Evolutionary conservation across 2,113 vertebrate species (phyloP), one percentile per base, ranked within the genome.

Genomic region (Pollachius pollachius): DNA sequence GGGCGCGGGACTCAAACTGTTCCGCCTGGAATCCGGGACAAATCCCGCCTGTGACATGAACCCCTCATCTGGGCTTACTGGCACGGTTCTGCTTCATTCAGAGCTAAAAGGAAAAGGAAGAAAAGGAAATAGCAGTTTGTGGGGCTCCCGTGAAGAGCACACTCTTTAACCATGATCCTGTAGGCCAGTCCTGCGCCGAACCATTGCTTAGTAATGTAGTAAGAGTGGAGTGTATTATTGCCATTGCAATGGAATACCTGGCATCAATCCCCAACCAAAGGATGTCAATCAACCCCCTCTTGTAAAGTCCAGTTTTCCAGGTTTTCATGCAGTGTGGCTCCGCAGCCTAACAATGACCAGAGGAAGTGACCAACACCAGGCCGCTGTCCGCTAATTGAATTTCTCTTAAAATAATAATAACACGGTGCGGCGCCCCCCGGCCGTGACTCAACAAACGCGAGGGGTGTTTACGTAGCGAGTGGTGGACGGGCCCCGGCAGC

Each of bases 361-460:
- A 67, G 67, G 90, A 91, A 92, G 84, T 84, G 85, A 90, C 81
- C 84, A 89, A 74, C 83, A 70, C 80, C 41, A 73, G 75, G 79
- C 79, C 63, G 54, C 56, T 81, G 82, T 70, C 74, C 70, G 73
- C 88, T 93, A 90, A 91, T 88, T 89, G 88, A 89, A 48, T 48
- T 48, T 12, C 41, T 48, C 41, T 79, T 73, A 71, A 80, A 41
- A 69, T 58, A 90, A 85, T 92, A 91, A 81, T 76, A n/a, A 16
- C 54, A 57, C 17, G 54, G 17, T 65, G 52, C 71, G 82, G 52
- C 65, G 77, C 23, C 79, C 79, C 67, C 70, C 65, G 37, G 82
- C 82, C 54, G 71, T 65, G 68, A 75, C 63, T 62, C 68, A 59
- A 84, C 80, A 85, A 91, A 89, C 79, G 84, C 83, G 84, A 73